A percentile compares a stretch with the other conserved stretches of the same genome.
phyloP scores from a whole-genome alignment of 2,888 invertebrate species.

The Ceratothoa steindachneri region DNA sequence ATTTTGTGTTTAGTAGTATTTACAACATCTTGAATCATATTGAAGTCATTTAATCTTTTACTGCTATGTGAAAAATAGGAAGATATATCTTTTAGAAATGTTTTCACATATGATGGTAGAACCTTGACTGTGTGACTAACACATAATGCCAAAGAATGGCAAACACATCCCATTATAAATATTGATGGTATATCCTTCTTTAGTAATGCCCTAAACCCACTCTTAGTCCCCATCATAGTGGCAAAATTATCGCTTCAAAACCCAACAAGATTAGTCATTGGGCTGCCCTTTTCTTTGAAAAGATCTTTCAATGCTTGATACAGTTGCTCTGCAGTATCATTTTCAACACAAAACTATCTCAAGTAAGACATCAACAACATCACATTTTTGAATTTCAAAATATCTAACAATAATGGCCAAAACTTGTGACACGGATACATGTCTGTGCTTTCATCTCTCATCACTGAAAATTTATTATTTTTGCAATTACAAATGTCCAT shows the following conservation, averaged over 20 bases:
- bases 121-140: constrained; percentile 21
- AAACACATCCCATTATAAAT: constrained; percentile 23
- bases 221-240: constrained; percentile 29
- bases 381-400: constrained; percentile 19
- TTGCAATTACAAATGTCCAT: constrained; percentile 10
- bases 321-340: constrained; percentile 19
- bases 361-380: constrained; percentile 20
- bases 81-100: constrained; percentile 22
- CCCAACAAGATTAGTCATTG: constrained; percentile 3
- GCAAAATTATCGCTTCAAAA: constrained; percentile 1
- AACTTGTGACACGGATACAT: constrained; percentile 20
- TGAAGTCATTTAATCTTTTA: constrained; percentile 19
- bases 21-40: constrained; percentile 21
- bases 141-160: constrained; percentile 35
- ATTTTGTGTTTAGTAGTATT: constrained; percentile 23
- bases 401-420: constrained; percentile 24
- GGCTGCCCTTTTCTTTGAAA: neutral
- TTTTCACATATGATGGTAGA: constrained; percentile 23
- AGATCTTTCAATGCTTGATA: neutral
- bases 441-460: constrained; percentile 21
- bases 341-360: constrained; percentile 1
- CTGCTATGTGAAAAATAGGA: constrained; percentile 28
- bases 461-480: constrained; percentile 16
- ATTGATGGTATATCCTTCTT: constrained; percentile 18
- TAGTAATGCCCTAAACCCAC: constrained; percentile 19